Percentiles rank a stretch among this genome's conserved stretches.
phyloP scores from a whole-genome alignment of 30 jellyfish, hydroid and myxozoan genomes.

The Nemopilema nomurai region DNA sequence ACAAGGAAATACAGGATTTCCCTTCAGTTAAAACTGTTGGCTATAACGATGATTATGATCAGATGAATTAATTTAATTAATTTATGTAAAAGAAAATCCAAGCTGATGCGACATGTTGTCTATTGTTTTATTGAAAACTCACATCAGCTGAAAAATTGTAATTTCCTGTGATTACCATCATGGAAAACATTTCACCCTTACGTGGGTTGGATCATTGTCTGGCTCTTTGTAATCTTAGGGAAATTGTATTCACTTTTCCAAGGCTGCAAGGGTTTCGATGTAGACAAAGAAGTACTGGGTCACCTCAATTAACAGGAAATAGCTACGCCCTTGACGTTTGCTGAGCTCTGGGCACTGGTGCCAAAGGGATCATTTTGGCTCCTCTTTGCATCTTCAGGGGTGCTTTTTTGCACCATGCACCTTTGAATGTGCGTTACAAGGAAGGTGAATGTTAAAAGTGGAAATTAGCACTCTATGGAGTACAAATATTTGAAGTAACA shows the following conservation, averaged over 20 bases:
- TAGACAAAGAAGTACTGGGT: background rate
- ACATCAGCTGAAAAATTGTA: background rate
- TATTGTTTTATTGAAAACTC: background rate
- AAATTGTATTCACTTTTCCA: background rate
- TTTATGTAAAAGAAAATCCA: background rate
- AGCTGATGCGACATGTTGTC: background rate
- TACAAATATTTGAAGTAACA: no score
- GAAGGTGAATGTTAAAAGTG: no score
- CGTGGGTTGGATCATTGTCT: background rate
- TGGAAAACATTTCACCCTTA: background rate
- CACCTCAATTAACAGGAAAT: background rate
- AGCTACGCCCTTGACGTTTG: background rate
- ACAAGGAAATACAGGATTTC: constrained; percentile 37
- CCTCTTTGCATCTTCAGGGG: no score
- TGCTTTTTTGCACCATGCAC: no score
- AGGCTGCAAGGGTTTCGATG: background rate
- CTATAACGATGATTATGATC: background rate
- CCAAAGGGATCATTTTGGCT: no score
- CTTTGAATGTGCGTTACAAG: no score
- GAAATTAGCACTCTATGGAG: no score
- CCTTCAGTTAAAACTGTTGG: background rate
- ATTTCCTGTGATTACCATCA: background rate
- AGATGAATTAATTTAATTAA: background rate
- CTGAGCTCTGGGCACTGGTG: no score
- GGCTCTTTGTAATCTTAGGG: background rate